Evolutionary conservation across 30 jellyfish, hydroid and myxozoan species (phyloP), one percentile per base, ranked within the genome.

Genomic region (Hydractinia echinata): DNA sequence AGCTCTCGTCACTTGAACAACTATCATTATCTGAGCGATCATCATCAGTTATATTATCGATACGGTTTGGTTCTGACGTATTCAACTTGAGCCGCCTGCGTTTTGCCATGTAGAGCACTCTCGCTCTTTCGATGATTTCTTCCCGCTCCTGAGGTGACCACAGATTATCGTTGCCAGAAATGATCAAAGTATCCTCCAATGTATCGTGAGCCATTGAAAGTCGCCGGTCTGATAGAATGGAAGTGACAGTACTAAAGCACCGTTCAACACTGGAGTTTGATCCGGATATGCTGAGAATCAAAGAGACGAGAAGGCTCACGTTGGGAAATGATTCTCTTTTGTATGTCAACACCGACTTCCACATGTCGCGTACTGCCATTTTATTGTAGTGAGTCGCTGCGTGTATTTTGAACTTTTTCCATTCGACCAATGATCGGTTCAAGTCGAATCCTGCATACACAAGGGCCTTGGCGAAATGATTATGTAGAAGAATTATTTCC

Each of bases 201-300:
- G 81, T 71, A 19, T 71, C 67, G 50, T 71, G 81, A 19, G 60
- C 51, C 81, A 71, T 71, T 8, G 77, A n/a, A 14, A 76, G 55
- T 15, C 76, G 11, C 10, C 81, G 81, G 79, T 83, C 96, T 44
- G 86, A 76, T 10, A 88, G 83, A 58, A 82, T 14, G 61, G 79
- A 76, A 13, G 88, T 88, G 78, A 83, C 58, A 51, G 48, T 19
- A 55, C 89, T 55, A 76, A 88, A 88, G 16, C 87, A 86, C n/a
- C 96, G 66, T 72, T 88, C 89, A 61, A 83, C 86, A 64, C 39
- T 64, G 74, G 74, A 64, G 39, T 64, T 64, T 64, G 74, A 64
- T 44, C 74, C 74, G 39, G 74, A 64, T n/a, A 64, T 64, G 39
- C 74, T 64, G 16, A 64, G 39, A 13, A 64, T 64, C 74, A 64